Evolutionary conservation across 2,113 vertebrate genomes (phyloP), one percentile per base, ranked within the genome.

Genomic region (Carassius carassius): DNA sequence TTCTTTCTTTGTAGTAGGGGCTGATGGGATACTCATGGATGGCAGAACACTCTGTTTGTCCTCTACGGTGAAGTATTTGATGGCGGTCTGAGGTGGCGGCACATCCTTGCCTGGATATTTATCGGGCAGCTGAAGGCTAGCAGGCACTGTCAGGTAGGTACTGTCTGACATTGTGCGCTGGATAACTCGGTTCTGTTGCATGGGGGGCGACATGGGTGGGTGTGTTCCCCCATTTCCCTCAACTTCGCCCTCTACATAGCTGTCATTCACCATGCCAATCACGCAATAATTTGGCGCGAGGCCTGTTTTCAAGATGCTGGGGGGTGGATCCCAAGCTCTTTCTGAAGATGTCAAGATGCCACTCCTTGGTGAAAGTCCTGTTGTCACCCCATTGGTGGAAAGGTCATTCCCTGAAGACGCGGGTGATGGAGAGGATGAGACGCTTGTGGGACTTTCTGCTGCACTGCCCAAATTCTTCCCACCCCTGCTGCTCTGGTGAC

Each of bases 101-200:
- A 89, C 85, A 21, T 44, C 63, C 6, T 90, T 92, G 85, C 93
- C 92, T 21, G 95, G 93, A 90, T 95, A 94, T 89, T 94, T 92
- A 90, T 97, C 93, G 3, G 94, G 91, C 89, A 97, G 85, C 93
- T 95, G 90, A 79, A 95, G 73, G 90, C 94, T 89, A 7, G 92
- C 94, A 60, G 97, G 97, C 87, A 98, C 97, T 0, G 96, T 95
- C 90, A 98, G 93, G 89, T 96, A 97, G 3, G 97, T 96, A 89
- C 96, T 97, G 88, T 97, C 97, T 0, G 97, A 99, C 94, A 98
- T 95, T 3, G 97, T 95, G 4, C 97, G 95, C 84, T 96, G 93
- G 89, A 98, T 94, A 0, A 92, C 93, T 83, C 95, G 95, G 86
- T 94, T 92, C 78, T 94, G 95, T 75, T 92, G 93, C 58, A 67